These are phyloP conservation scores for Aporrectodea caliginosa DNA, from an alignment of 1,140 invertebrate genomes.

Conservation along the genomic window DNA sequence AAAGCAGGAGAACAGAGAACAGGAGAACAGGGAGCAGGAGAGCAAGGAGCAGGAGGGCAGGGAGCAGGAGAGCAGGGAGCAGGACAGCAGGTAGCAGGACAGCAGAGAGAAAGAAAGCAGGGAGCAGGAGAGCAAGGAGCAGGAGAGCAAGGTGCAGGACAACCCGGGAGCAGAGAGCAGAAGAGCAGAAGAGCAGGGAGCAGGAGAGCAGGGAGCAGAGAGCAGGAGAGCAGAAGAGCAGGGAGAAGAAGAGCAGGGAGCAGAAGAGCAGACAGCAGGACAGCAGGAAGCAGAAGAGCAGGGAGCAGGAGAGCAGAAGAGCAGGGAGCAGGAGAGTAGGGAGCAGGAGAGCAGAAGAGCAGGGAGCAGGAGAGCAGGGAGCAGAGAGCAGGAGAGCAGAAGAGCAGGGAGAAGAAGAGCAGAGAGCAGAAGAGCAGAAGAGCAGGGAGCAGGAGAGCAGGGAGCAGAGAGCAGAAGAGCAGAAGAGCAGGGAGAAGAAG, in stretches of 20 bases:
- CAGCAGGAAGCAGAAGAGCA: no score
- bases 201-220: background rate
- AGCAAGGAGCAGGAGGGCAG: no score
- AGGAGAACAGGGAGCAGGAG: background rate
- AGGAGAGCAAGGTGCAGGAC: constrained; percentile 13
- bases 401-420: no score
- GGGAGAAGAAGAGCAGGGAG: constrained; percentile 34
- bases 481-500: background rate
- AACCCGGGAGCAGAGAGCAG: no score
- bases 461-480: no score
- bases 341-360: background rate
- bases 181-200: background rate
- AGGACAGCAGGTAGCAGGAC: constrained; percentile 34
- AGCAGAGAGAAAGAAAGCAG: constrained; percentile 33
- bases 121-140: constrained; percentile 34
- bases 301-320: background rate
- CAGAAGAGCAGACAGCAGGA: background rate
- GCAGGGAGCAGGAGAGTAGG: background rate
- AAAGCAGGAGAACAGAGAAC: constrained; percentile 32
- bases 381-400: background rate
- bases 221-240: background rate
- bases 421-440: no score
- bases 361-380: background rate
- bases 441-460: no score
- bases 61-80: constrained; percentile 32